Percentiles rank a stretch among this genome's conserved stretches.
These are phyloP conservation scores for Aphidius ervi DNA, from an alignment of 1,140 invertebrate genomes.

Conservation along the genomic window DNA sequence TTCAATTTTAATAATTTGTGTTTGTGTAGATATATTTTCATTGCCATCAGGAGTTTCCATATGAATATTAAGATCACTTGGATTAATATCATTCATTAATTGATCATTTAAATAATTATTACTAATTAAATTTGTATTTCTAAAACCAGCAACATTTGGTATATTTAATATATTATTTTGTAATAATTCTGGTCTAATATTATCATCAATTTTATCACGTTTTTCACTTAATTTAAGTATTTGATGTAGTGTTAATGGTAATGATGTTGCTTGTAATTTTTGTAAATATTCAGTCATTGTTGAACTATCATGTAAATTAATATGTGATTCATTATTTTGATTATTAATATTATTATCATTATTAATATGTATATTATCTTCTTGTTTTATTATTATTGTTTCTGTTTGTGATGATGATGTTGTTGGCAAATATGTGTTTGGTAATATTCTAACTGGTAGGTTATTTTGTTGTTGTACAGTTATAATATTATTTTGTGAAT, in stretches of 20 bases:
- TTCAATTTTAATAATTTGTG: conserved; percentile 37
- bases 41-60: conserved; percentile 29
- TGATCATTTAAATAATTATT: conserved; percentile 42
- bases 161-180: conserved; percentile 51
- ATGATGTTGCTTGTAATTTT: conserved; percentile 45
- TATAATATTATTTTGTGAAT: conserved; percentile 42
- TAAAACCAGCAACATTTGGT: conserved; percentile 45
- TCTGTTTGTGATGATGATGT: conserved; percentile 32
- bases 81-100: conserved; percentile 40
- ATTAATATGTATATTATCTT: conserved; percentile 22
- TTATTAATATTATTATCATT: conserved; percentile 13
- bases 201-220: conserved; percentile 41
- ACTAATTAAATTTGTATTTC: conserved; percentile 40
- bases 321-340: conserved; percentile 31
- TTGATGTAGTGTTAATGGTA: conserved; percentile 48
- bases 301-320: conserved; percentile 38
- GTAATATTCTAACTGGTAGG: conserved; percentile 43
- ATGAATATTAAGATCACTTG: conserved; percentile 43
- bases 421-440: conserved; percentile 38
- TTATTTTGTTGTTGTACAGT: conserved; percentile 39
- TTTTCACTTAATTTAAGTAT: conserved; percentile 46
- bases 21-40: conserved; percentile 10
- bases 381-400: conserved; percentile 28
- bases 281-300: conserved; percentile 50
- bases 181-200: conserved; percentile 39